Evolutionary conservation across 2,888 invertebrate species (phyloP), one percentile per base, ranked within the genome.

Genomic region (Agrotis exclamationis): DNA sequence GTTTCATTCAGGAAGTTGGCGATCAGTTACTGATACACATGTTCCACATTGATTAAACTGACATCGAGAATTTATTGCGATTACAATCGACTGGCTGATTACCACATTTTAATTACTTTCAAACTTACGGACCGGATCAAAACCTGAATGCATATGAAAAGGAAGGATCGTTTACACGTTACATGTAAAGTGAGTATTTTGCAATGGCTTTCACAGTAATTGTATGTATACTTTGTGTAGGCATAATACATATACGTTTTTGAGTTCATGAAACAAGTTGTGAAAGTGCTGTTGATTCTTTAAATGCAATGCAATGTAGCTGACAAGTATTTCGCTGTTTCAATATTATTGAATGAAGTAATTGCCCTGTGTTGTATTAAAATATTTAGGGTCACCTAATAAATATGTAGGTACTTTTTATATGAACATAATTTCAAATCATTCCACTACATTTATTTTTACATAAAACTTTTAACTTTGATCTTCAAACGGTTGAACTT

Each of bases 51-150:
- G 60, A 69, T 67, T 62, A 50, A 51, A 78, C 64, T 65, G 79
- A 68, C 83, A 63, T 51, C 22, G 13, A 64, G 60, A 73, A 82
- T 44, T 57, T 54, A 54, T 60, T 65, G 50, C 56, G 60, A 33
- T 6, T 54, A 47, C 47, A 69, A 45, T 72, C 45, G 82, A 64
- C 74, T 77, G 82, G 82, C 78, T 81, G 81, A 81, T 71, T 82
- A 58, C 72, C 22, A 45, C 73, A 81, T 72, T 63, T 45, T 22
- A 63, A 80, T 54, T 57, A 48, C 47, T 82, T 79, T 67, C 47
- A 48, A 82, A 82, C 79, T 74, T 24, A 79, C 78, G 51, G 56
- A 57, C 79, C 11, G 60, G 82, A 64, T 72, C 54, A 18, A 24
- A 66, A 72, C 73, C 63, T 72, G 63, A 48, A 64, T 65, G 20